Base-by-base conservation (phyloP, 2,797 vertebrate species). In the Falco berigora region DNA sequence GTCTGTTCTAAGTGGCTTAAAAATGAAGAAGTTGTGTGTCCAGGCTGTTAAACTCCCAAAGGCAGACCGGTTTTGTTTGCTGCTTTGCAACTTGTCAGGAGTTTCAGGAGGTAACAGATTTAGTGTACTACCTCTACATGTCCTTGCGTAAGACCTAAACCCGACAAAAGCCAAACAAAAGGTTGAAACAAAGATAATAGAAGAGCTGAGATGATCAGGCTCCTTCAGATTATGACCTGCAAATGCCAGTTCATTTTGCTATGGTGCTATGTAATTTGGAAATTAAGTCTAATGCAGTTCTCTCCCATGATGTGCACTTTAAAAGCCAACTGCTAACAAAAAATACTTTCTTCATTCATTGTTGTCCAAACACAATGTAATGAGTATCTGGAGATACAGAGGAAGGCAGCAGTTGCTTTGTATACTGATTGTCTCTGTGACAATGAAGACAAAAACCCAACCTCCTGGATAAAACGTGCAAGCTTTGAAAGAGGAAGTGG, bases 121-220 rank as follows among this genome's bases (percentile, higher is more conserved):
- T 38, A 73, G 62, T 17, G 40, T 24, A 67, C 38, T 92, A 87
- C 44, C 40, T 68, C 66, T n/a, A 47, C 38, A 5, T 12, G 15
- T 15, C 69, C 74, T 92, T 76, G 78, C 68, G 58, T n/a, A 84
- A 90, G 83, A 92, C 49, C 69, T 49, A 76, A 87, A 71, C 32
- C 16, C 3, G 25, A 77, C 44, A 88, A 92, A 95, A 91, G n/a
- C 81, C 81, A 93, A 94, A 86, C 58, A 89, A 87, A 87, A 49
- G 78, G 49, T 11, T 88, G 82, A 95, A 90, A 78, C 50, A 86
- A 88, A 81, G 34, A 22, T 67, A 88, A 93, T 86, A 49, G 52
- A 81, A 82, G 42, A 79, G 12, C 19, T 44, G 61, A 89, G 23
- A 42, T 44, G 47, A 91, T 75, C 46, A 67, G 42, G 18, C 21